Conservation (phyloP, 2,888 invertebrate species). For the Synergus gifuensis region DNA sequence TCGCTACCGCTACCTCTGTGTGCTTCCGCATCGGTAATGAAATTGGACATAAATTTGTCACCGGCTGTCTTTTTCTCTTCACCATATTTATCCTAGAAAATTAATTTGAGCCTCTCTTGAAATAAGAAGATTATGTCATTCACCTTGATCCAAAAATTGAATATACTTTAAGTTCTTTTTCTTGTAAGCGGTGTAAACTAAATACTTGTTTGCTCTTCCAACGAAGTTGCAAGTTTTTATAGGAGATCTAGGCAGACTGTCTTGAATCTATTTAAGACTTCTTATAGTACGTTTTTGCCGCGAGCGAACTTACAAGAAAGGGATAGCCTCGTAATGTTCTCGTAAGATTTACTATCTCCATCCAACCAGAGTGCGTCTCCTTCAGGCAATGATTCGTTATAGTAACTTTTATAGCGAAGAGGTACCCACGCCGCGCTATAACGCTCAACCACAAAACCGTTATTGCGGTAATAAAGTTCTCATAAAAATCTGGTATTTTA, state of each 20-base stretch:
- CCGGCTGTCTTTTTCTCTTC: slow-evolving; percentile 38
- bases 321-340: slow-evolving; percentile 36
- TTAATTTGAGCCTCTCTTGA: not conserved
- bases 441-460: slow-evolving; percentile 37
- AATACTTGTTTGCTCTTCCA: not conserved
- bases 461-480: slow-evolving; percentile 29
- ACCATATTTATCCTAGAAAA: not conserved
- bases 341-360: slow-evolving; percentile 35
- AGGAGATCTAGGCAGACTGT: slow-evolving; percentile 4
- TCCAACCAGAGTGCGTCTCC: slow-evolving; percentile 37
- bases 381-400: slow-evolving; percentile 37
- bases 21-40: slow-evolving; percentile 62
- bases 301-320: slow-evolving; percentile 35
- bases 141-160: too few species aligned
- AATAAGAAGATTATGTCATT: too few species aligned
- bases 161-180: not conserved
- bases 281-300: slow-evolving; percentile 36
- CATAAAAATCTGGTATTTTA: slow-evolving; percentile 35
- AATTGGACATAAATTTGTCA: slow-evolving; percentile 71
- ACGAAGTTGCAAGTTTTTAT: not conserved
- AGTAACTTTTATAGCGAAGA: slow-evolving; percentile 39
- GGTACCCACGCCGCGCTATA: slow-evolving; percentile 15
- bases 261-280: slow-evolving; percentile 26
- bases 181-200: not conserved
- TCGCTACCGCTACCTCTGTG: slow-evolving; percentile 29